A percentile compares a stretch with the other conserved stretches of the same genome.
Conservation (phyloP, 2,797 vertebrate species). For the Cossypha dichroa region DNA sequence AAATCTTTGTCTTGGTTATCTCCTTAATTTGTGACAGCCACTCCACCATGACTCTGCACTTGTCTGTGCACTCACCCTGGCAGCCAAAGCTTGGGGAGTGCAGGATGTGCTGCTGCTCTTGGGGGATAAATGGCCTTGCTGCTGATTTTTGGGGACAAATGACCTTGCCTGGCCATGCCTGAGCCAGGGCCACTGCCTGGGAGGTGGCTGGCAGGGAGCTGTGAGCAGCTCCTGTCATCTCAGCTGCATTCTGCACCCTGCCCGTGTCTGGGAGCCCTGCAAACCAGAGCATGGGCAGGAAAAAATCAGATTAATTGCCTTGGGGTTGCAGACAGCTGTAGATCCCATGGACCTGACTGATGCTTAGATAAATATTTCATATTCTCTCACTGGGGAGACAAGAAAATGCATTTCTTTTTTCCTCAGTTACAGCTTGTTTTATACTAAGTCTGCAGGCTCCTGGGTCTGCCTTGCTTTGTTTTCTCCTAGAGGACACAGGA, state of each 20-base stretch:
- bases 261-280: not conserved
- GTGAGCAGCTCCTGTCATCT: not conserved
- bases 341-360: not conserved
- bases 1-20: not conserved
- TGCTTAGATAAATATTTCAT: not conserved
- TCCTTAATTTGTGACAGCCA: not conserved
- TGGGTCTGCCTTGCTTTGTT: not conserved
- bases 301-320: not conserved
- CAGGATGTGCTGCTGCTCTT: not conserved
- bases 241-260: not conserved
- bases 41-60: accelerated
- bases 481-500: not conserved
- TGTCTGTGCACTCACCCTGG: not conserved
- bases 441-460: not conserved
- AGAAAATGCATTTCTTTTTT: not conserved
- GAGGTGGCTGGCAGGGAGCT: not conserved
- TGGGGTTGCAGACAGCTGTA: not conserved
- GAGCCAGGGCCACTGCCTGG: not conserved
- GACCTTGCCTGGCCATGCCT: not conserved
- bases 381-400: not conserved
- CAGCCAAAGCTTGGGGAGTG: accelerated
- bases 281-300: not conserved
- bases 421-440: not conserved
- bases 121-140: not conserved
- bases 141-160: not conserved